Base-by-base conservation (phyloP, 2,797 vertebrate species). In the Oryzias sinensis region DNA sequence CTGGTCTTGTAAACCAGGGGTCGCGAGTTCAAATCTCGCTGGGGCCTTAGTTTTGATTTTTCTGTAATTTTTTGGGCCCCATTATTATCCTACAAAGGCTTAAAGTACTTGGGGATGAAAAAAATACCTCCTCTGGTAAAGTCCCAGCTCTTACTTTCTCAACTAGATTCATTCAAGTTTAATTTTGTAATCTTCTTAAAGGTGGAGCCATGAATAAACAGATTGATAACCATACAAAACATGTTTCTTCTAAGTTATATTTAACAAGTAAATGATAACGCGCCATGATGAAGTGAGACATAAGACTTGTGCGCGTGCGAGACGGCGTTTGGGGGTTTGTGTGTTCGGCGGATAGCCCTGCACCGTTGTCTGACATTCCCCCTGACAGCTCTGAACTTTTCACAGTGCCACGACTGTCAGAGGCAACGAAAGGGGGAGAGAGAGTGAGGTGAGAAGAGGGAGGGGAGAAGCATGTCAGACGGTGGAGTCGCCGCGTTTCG, bases 331-430 rank as follows among this genome's bases (percentile, higher is more conserved):
- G 65, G 44, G 50, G 47, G 68, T 55, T 62, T 68, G 70, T 84
- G 81, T 81, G 81, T 85, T 76, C 69, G 85, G 84, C 67, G 77
- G 87, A 92, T 88, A 85, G 85, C 88, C 86, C 81, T 53, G 77
- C 70, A 68, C 76, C 74, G 82, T 87, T 48, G 79, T 83, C 89
- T 94, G 94, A 94, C 93, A 95, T 94, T 95, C 90, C 92, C 88
- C 85, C 85, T 94, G 95, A 97, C 95, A 96, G 95, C 94, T 87
- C 72, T 97, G 96, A 97, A 97, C 95, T 97, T 96, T 95, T 95
- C 94, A 95, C 87, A 89, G 87, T 86, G 80, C 79, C 70, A 72
- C 80, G 89, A 91, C 88, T 93, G 93, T 92, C 88, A 84, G 85
- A 57, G 77, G 65, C 37, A 60, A 62, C 43, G 68, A 41, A 67